These are phyloP conservation scores for Bombus fervidus DNA, from an alignment of 1,140 invertebrate genomes.

Conservation along the genomic window DNA sequence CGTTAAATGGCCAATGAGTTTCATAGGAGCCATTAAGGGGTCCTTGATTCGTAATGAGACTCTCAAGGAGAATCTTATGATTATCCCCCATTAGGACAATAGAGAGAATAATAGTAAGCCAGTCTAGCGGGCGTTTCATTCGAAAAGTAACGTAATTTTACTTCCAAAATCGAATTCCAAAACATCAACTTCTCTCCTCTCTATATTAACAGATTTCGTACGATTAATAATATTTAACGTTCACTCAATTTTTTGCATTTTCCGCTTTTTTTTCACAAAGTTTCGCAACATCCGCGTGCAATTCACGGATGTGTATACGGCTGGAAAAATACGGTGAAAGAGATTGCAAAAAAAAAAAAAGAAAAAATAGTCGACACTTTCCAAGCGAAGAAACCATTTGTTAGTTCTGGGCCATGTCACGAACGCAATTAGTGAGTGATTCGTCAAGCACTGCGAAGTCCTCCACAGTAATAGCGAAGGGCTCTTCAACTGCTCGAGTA, in stretches of 20 bases:
- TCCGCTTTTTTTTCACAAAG: neutral
- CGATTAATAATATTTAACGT: neutral
- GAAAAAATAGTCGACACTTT: constrained; percentile 60
- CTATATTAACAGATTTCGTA: neutral
- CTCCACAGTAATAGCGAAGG: constrained; percentile 78
- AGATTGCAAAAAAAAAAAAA: neutral
- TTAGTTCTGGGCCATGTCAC: constrained; percentile 80
- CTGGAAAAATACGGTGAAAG: neutral
- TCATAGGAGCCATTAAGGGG: constrained; percentile 71
- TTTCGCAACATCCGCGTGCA: neutral
- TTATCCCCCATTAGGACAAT: constrained; percentile 78
- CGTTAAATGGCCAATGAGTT: constrained; percentile 76
- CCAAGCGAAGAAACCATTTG: constrained; percentile 74
- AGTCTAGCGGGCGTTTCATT: constrained; percentile 61
- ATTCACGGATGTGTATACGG: neutral
- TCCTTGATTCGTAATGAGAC: constrained; percentile 78
- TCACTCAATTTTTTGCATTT: neutral
- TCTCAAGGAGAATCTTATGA: constrained; percentile 76
- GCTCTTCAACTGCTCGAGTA: constrained; percentile 74
- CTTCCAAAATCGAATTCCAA: neutral
- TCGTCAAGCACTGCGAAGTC: constrained; percentile 77
- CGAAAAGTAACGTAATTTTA: constrained; percentile 17
- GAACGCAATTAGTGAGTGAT: constrained; percentile 83
- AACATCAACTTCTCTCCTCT: neutral
- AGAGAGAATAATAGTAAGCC: constrained; percentile 71